A percentile compares a stretch with the other conserved stretches of the same genome.
These are phyloP conservation scores for Temnothorax unifasciatus DNA, from an alignment of 2,888 invertebrate species.

Conservation along the genomic window DNA sequence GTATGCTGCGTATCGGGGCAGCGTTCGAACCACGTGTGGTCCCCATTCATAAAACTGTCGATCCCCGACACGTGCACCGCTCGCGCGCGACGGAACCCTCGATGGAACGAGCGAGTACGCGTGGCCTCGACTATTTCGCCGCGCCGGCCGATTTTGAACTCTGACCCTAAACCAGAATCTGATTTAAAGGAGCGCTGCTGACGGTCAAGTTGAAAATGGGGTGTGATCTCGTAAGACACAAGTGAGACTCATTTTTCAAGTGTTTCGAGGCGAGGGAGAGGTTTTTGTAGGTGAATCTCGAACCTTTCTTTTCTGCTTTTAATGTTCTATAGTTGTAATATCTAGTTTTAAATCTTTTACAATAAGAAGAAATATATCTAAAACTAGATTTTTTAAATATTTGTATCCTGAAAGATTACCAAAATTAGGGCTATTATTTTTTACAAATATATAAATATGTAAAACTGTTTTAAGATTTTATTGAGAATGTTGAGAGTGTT, in stretches of 20 bases:
- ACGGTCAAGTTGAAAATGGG: conserved; percentile 9
- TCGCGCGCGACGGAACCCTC: conserved; percentile 46
- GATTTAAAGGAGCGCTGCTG: conserved; percentile 55
- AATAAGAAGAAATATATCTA: neutral
- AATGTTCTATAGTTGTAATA: neutral
- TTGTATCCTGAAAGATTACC: neutral
- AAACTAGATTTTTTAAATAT: neutral
- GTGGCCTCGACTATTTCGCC: conserved; percentile 42
- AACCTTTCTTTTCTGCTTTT: neutral
- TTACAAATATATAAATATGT: neutral
- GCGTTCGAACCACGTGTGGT: conserved; percentile 75
- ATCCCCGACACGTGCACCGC: conserved; percentile 72
- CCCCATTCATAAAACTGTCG: conserved; percentile 77
- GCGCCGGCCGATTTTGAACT: conserved; percentile 49
- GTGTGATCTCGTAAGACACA: neutral
- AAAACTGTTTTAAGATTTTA: neutral
- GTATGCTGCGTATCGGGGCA: conserved; percentile 70
- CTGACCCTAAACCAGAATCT: conserved; percentile 50
- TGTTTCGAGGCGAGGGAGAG: neutral
- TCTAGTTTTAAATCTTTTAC: neutral
- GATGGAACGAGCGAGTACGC: conserved; percentile 47
- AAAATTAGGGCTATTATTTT: neutral
- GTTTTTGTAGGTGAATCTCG: neutral
- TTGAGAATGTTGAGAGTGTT: neutral
- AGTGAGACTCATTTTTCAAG: conserved; percentile 19